phyloP scores from a whole-genome alignment of 2,888 invertebrate genomes.

The Hemaris fuciformis region DNA sequence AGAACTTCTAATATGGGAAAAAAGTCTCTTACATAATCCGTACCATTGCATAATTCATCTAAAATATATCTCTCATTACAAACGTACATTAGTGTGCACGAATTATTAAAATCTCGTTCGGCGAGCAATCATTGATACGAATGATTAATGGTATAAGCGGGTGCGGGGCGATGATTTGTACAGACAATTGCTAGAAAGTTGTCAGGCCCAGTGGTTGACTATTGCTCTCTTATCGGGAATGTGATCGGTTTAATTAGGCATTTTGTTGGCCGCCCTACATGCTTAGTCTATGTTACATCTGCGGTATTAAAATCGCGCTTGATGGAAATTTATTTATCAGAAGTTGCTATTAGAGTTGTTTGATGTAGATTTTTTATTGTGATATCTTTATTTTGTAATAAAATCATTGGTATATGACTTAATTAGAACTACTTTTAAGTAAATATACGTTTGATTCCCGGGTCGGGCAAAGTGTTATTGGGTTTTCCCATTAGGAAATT shows the following conservation, averaged over 20 bases:
- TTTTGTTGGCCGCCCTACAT: neutral
- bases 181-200: slow-evolving; percentile 10
- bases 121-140: neutral
- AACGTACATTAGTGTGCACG: neutral
- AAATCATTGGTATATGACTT: too few relatives aligned
- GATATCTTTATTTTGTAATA: neutral
- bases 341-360: neutral
- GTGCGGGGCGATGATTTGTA: slow-evolving; percentile 1
- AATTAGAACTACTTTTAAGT: too few relatives aligned
- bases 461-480: too few relatives aligned
- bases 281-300: neutral
- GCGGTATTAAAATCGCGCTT: neutral
- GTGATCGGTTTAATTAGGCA: slow-evolving; percentile 2
- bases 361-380: neutral
- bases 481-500: too few relatives aligned
- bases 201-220: neutral
- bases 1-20: too few relatives aligned
- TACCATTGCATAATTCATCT: neutral
- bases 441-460: too few relatives aligned
- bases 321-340: neutral
- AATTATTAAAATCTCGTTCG: neutral
- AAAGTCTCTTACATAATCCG: neutral
- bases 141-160: neutral
- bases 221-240: neutral
- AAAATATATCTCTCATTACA: neutral